phyloP scores from a whole-genome alignment of 1,140 invertebrate genomes.

The Drosophila takahashii region DNA sequence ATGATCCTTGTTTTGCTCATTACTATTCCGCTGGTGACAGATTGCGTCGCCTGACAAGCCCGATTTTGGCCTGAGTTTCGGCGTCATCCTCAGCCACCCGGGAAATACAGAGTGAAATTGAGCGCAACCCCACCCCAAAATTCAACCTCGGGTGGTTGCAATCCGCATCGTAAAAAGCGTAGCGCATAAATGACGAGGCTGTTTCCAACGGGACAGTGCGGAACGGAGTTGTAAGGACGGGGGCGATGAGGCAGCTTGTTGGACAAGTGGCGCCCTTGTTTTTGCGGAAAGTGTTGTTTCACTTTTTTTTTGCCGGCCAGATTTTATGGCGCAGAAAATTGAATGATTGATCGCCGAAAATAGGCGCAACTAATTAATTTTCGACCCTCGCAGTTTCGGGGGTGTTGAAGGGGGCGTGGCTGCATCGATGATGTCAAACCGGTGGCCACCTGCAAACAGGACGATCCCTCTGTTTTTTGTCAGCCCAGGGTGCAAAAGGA shows the following conservation, averaged over 20 bases:
- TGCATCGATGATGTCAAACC: slow-evolving; percentile 24
- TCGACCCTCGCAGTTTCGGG: slow-evolving; percentile 36
- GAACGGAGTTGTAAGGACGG: slow-evolving; percentile 22
- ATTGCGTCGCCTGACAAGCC: slow-evolving; percentile 40
- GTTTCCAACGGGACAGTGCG: slow-evolving; percentile 31
- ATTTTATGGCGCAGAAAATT: slow-evolving; percentile 81
- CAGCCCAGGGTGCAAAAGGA: not conserved
- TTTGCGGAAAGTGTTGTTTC: slow-evolving; percentile 38
- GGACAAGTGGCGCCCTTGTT: slow-evolving; percentile 64
- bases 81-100: slow-evolving; percentile 5
- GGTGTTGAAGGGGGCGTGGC: slow-evolving; percentile 67
- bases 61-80: not conserved
- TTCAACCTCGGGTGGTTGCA: slow-evolving; percentile 23
- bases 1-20: slow-evolving; percentile 30
- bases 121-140: slow-evolving; percentile 7
- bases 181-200: slow-evolving; percentile 69
- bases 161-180: slow-evolving; percentile 60
- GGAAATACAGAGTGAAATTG: not conserved
- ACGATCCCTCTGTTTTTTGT: slow-evolving; percentile 1
- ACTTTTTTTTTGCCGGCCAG: slow-evolving; percentile 27
- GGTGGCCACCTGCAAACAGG: slow-evolving; percentile 67
- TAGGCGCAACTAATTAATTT: slow-evolving; percentile 81
- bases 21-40: slow-evolving; percentile 63
- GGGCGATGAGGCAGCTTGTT: slow-evolving; percentile 35
- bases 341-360: slow-evolving; percentile 78